Conservation (phyloP, 2,888 invertebrate genomes). For the Erebia palarica region DNA sequence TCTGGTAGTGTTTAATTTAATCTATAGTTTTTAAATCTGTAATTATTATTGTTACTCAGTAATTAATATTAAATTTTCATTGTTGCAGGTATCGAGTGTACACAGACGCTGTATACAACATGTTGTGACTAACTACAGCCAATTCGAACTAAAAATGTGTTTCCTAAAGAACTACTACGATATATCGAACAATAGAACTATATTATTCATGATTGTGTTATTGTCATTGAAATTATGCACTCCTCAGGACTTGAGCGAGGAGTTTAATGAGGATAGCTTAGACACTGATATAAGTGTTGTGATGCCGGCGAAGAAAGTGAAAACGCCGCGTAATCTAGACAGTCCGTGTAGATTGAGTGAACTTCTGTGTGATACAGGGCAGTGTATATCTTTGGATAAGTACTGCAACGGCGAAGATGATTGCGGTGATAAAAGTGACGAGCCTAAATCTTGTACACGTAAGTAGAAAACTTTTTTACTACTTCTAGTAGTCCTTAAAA, state of each 20-base stretch:
- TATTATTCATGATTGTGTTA: conserved; percentile 71
- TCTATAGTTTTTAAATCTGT: no score
- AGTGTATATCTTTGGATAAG: conserved; percentile 88
- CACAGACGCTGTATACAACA: conserved; percentile 42
- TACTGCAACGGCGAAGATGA: conserved; percentile 90
- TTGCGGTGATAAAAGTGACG: conserved; percentile 90
- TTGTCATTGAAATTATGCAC: conserved; percentile 72
- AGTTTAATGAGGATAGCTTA: conserved; percentile 70
- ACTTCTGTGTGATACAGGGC: conserved; percentile 84
- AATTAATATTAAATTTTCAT: conserved; percentile 35
- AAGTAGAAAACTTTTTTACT: conserved; percentile 74
- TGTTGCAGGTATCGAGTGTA: conserved; percentile 59
- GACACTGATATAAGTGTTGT: conserved; percentile 61
- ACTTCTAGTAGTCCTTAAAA: neutral
- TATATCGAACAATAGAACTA: conserved; percentile 66
- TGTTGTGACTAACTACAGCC: conserved; percentile 61
- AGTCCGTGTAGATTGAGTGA: conserved; percentile 83
- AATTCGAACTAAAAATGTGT: conserved; percentile 60
- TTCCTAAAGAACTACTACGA: conserved; percentile 63
- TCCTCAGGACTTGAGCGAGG: conserved; percentile 74
- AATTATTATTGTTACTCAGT: neutral
- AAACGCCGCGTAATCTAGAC: conserved; percentile 54
- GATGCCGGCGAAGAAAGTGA: conserved; percentile 60
- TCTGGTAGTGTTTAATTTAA: no score
- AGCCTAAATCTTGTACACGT: conserved; percentile 89